phyloP scores from a whole-genome alignment of 2,888 invertebrate genomes.

The Hololepta plana region DNA sequence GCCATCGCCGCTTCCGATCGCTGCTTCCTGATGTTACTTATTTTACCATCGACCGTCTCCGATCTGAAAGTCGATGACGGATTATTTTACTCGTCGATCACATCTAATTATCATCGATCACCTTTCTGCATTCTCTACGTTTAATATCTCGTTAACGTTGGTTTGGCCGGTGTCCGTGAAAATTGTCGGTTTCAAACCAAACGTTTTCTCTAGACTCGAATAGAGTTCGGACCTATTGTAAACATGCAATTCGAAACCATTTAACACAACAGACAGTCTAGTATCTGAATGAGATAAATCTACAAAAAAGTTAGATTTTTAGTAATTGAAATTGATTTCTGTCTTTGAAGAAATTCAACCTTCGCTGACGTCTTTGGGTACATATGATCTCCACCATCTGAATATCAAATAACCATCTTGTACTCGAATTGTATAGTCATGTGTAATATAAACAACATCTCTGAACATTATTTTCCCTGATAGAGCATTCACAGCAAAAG shows the following conservation, averaged over 20 bases:
- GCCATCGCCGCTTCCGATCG: conserved; percentile 71
- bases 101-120: conserved; percentile 5
- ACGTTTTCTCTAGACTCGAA: conserved; percentile 68
- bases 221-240: conserved; percentile 86
- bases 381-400: conserved; percentile 93
- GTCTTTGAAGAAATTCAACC: conserved; percentile 32
- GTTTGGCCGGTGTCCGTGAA: conserved; percentile 36
- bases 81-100: no score
- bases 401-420: conserved; percentile 97
- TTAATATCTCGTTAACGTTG: conserved; percentile 15
- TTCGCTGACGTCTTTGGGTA: conserved; percentile 88
- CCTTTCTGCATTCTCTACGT: conserved; percentile 12
- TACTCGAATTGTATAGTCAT: conserved; percentile 80
- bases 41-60: conserved; percentile 5
- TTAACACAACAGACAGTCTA: conserved; percentile 73
- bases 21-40: conserved; percentile 24
- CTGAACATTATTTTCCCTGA: conserved; percentile 98
- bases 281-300: conserved; percentile 93
- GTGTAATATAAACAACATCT: conserved; percentile 84
- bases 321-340: conserved; percentile 3
- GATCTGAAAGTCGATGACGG: conserved; percentile 10
- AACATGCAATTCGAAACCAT: conserved; percentile 87
- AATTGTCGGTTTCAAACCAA: conserved; percentile 66
- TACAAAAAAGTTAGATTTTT: conserved; percentile 23
- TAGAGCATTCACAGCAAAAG: conserved; percentile 85